Evolutionary conservation across 2,797 vertebrate species (phyloP).

Genomic region (Glyptemys insculpta): DNA sequence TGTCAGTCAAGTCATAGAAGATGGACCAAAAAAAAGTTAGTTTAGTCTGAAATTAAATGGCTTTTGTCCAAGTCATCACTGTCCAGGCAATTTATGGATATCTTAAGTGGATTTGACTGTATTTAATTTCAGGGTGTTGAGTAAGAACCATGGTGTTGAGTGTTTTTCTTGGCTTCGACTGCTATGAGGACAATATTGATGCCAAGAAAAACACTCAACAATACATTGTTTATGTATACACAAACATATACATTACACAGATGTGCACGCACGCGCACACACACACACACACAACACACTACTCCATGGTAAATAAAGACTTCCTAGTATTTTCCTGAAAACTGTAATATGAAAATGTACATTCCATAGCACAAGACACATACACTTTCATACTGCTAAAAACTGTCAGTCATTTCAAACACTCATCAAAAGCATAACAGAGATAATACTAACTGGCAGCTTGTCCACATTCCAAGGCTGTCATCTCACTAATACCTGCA

Average conservation of each 20-base stretch:
- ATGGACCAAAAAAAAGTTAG: neutral
- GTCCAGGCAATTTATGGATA: neutral
- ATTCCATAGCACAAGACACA: neutral
- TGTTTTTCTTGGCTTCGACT: conserved; percentile 39
- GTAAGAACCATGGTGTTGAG: conserved; percentile 22
- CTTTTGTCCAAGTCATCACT: neutral
- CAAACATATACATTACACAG: neutral
- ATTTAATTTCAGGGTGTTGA: conserved; percentile 29
- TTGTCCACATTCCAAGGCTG: conserved; percentile 1
- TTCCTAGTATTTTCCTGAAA: neutral
- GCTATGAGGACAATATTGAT: conserved; percentile 2
- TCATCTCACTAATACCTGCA: neutral
- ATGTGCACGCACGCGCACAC: neutral
- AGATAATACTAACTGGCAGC: conserved; percentile 16
- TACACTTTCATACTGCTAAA: conserved; percentile 3
- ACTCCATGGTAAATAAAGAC: neutral
- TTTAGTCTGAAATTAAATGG: neutral
- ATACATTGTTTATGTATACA: neutral
- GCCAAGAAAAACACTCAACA: conserved; percentile 36
- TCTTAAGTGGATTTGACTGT: conserved; percentile 24
- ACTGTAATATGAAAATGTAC: neutral
- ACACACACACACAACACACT: neutral
- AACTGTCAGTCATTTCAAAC: conserved; percentile 23
- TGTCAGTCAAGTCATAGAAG: neutral
- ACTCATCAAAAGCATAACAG: conserved; percentile 50